Base-by-base conservation (phyloP, 2,113 vertebrate genomes). In the Cisticola juncidis region DNA sequence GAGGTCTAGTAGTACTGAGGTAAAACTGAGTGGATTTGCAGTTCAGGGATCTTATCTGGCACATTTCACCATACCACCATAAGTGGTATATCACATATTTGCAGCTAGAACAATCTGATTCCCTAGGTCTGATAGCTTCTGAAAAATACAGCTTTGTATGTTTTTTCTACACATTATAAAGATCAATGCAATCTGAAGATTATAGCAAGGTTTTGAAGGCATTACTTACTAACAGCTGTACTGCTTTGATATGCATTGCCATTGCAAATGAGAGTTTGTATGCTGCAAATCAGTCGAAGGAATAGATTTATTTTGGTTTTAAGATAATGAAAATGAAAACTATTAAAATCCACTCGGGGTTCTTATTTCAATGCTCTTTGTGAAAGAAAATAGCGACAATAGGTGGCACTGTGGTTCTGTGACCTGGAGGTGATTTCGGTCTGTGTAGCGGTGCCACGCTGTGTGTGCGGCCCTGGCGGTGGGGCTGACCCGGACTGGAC, bases 371-470 rank as follows among this genome's bases (percentile, higher is more conserved):
- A 28, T 35, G 26, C 2, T 84, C 26, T 48, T 42, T 62, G 81
- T 84, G 53, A 51, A 50, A 76, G 31, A 36, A 86, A 90, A 53
- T 81, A 23, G 2, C 13, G 66, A 93, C 97, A 78, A 68, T 82
- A 97, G 98, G 88, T 97, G 97, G 96, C 92, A 65, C 87, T 97
- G 83, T 86, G 81, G 81, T 54, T 94, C 95, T 92, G 86, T 69
- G 86, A 33, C 86, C 76, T 35, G 24, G 18, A 4, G 50, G 35
- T 36, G 44, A 9, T 28, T 86, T 84, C 17, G n/a, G 56, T 28
- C 61, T 35, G 13, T 45, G 50, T 9, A 5, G 44, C 9, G 10
- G 47, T 19, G 24, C 53, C 23, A 2, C 21, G 23, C 57, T 38
- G n/a, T 35, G 28, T 40, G 42, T 28, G 65, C 68, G 31, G 33